Conservation (phyloP, 1,140 invertebrate genomes). For the Scaptomyza montana region DNA sequence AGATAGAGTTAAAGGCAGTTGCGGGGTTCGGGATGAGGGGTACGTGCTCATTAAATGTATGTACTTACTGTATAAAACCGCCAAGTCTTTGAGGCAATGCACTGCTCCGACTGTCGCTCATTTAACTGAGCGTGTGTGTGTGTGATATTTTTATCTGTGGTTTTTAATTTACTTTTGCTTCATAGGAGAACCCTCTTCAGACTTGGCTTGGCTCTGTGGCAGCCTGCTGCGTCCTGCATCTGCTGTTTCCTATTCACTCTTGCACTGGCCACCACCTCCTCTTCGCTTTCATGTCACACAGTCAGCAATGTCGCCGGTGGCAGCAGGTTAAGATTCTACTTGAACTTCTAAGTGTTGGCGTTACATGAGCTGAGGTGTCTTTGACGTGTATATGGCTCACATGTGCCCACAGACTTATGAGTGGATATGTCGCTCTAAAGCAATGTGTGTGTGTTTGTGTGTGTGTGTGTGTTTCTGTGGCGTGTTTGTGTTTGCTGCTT, state of each 20-base stretch:
- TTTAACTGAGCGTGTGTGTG: constrained; percentile 40
- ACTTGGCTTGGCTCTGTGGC: constrained; percentile 1
- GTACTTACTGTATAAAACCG: constrained; percentile 44
- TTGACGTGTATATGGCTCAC: constrained; percentile 57
- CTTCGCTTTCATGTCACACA: constrained; percentile 12
- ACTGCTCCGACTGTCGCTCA: constrained; percentile 41
- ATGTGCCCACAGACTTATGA: constrained; percentile 47
- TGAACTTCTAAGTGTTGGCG: constrained; percentile 76
- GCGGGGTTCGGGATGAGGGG: no score
- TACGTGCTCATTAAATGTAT: constrained; percentile 47
- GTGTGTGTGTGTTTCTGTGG: constrained; percentile 4
- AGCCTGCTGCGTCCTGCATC: neutral
- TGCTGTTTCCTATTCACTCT: neutral
- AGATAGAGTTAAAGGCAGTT: no score
- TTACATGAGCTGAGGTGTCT: constrained; percentile 74
- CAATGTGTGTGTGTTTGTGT: neutral
- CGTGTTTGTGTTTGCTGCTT: constrained; percentile 26
- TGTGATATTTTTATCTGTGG: constrained; percentile 54
- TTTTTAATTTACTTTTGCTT: constrained; percentile 73
- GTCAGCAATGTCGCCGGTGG: constrained; percentile 65
- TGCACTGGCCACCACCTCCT: neutral
- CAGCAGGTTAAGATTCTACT: constrained; percentile 77
- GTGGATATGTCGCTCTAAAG: constrained; percentile 32
- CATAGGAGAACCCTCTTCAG: constrained; percentile 25
- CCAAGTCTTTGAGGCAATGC: constrained; percentile 56